Conservation (phyloP, 2,113 vertebrate genomes). For the Ceratotherium simum region DNA sequence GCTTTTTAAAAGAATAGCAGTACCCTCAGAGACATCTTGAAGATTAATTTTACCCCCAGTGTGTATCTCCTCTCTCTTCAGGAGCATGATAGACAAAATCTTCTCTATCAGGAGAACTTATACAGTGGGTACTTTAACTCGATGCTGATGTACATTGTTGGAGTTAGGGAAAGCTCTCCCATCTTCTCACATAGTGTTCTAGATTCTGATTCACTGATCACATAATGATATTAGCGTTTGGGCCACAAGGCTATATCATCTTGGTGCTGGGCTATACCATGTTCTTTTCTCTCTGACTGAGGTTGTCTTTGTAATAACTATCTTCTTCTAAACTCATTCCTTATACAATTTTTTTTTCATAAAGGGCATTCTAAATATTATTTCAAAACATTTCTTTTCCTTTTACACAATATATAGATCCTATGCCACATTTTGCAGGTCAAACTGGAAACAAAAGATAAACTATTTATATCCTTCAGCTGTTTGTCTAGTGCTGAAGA, state of each 20-base stretch:
- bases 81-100: not conserved
- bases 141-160: not conserved
- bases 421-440: not conserved
- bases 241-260: not conserved
- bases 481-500: not conserved
- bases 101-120: not conserved
- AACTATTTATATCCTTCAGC: not conserved
- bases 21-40: not conserved
- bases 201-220: not conserved
- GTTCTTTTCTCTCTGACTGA: not conserved
- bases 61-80: not conserved
- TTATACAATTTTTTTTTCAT: not conserved
- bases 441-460: not conserved
- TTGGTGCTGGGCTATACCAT: not conserved
- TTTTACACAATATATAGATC: not conserved
- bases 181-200: not conserved
- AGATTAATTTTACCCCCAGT: not conserved
- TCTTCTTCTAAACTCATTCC: not conserved
- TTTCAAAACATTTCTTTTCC: not conserved
- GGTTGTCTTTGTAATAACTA: not conserved
- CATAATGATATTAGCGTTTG: not conserved
- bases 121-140: not conserved
- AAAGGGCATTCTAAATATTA: not conserved
- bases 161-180: not conserved
- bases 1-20: not conserved